A percentile compares a stretch with the other conserved stretches of the same genome.
Conservation (phyloP, 2,888 invertebrate species). For the Diarsia brunnea region DNA sequence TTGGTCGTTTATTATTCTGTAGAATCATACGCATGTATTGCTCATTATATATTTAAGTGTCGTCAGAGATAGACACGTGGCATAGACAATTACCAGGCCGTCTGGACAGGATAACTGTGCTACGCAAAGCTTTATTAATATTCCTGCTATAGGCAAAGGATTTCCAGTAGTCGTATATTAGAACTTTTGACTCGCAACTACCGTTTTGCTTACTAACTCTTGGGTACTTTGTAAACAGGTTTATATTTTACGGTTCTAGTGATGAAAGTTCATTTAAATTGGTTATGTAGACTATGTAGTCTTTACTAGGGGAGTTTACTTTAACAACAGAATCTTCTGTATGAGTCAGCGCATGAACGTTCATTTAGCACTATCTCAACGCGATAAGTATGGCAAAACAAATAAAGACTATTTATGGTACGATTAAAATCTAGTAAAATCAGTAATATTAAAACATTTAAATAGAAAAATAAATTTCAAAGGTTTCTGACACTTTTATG, state of each 20-base stretch:
- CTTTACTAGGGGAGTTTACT: background rate
- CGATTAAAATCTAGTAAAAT: conserved; percentile 11
- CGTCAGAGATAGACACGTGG: conserved; percentile 59
- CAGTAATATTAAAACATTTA: background rate
- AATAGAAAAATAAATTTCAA: background rate
- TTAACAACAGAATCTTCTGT: conserved; percentile 11
- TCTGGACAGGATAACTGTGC: conserved; percentile 64
- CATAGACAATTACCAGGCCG: conserved; percentile 47
- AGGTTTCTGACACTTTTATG: conserved; percentile 11
- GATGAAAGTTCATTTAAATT: conserved; percentile 19
- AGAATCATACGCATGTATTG: conserved; percentile 38
- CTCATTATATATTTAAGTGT: conserved; percentile 64
- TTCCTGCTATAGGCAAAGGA: conserved; percentile 45
- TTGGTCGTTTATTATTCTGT: conserved; percentile 50
- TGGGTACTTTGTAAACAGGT: conserved; percentile 19
- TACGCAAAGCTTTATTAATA: conserved; percentile 54
- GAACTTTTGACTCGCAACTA: conserved; percentile 30
- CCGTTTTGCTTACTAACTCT: conserved; percentile 25
- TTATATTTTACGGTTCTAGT: background rate
- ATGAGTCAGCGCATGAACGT: conserved; percentile 43
- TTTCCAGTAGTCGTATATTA: conserved; percentile 47
- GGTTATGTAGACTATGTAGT: too few relatives aligned
- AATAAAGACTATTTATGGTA: conserved; percentile 19
- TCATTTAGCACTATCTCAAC: conserved; percentile 37
- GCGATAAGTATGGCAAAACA: conserved; percentile 43